Percentiles rank a stretch among this genome's conserved stretches.
These are phyloP conservation scores for Gasterosteus aculeatus DNA, from an alignment of 2,113 vertebrate species.

Conservation along the genomic window DNA sequence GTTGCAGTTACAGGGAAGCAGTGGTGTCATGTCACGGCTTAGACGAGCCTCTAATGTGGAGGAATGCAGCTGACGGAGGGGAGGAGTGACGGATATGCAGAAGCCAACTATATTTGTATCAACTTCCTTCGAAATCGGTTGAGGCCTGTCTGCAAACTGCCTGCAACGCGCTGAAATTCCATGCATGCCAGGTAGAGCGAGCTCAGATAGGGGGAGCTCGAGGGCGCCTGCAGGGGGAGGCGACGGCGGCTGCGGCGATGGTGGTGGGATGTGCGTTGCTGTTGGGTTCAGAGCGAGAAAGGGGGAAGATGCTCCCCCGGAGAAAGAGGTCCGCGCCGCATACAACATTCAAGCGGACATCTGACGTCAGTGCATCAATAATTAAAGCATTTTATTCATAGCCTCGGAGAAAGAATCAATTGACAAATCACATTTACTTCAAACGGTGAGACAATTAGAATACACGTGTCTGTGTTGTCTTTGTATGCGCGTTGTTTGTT, in stretches of 20 bases:
- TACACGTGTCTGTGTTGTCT: slow-evolving; percentile 58
- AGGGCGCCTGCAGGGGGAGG: slow-evolving; percentile 49
- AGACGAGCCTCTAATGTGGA: slow-evolving; percentile 43
- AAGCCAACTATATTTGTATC: slow-evolving; percentile 50
- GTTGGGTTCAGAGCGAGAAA: slow-evolving; percentile 57
- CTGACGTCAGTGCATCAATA: slow-evolving; percentile 86
- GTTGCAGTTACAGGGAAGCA: slow-evolving; percentile 33
- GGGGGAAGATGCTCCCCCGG: slow-evolving; percentile 71
- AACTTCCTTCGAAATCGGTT: slow-evolving; percentile 58
- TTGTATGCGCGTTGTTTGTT: slow-evolving; percentile 9
- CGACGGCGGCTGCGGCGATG: slow-evolving; percentile 14
- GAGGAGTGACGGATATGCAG: slow-evolving; percentile 19
- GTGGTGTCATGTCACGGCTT: slow-evolving; percentile 56
- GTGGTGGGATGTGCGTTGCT: slow-evolving; percentile 26
- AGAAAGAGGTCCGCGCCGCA: slow-evolving; percentile 83
- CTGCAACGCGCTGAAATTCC: slow-evolving; percentile 66
- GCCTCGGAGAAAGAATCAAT: slow-evolving; percentile 83
- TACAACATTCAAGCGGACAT: slow-evolving; percentile 82
- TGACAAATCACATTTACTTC: slow-evolving; percentile 87
- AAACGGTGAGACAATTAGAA: slow-evolving; percentile 80
- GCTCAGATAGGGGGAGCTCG: slow-evolving; percentile 43
- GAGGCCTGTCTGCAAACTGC: slow-evolving; percentile 66
- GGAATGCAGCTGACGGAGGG: slow-evolving; percentile 35
- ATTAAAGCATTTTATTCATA: slow-evolving; percentile 87
- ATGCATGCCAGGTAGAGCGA: slow-evolving; percentile 61